Base-by-base conservation (phyloP, 2,797 vertebrate genomes). In the Sphenodon punctatus region DNA sequence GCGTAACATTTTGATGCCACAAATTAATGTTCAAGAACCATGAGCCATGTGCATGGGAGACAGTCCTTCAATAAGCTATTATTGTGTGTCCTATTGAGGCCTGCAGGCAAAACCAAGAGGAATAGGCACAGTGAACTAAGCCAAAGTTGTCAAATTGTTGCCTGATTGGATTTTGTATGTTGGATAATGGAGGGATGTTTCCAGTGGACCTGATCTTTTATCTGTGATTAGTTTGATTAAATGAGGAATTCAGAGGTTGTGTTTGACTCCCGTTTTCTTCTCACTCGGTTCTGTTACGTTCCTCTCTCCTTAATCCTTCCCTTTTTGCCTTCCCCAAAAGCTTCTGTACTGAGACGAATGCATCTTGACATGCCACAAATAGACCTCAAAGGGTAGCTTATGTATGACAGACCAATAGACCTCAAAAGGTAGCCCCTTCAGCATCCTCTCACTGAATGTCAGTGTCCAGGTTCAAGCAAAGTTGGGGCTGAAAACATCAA, bases 151-250 rank as follows among this genome's bases (percentile, higher is more conserved):
- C n/a, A 12, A 0, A 2, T 20, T 43, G 42, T 4, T 49, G 75
- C 39, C 30, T 51, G 80, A 38, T 56, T 82, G 73, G 81, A 4
- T 82, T 79, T 65, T 27, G 12, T 80, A 75, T 58, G 58, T 85
- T 68, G 65, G 69, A 22, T 78, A 74, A 75, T 67, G 69, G 74
- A 39, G 16, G 87, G 30, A 91, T 80, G 83, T 82, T 90, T 90
- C 92, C 46, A 38, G 75, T 66, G 91, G 89, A 60, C 78, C 72
- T 86, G 93, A 94, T 93, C 93, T 94, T 81, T 80, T 83, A 67
- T 93, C 93, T 94, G 93, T 94, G 93, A 94, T 85, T 72, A 72
- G 63, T 83, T 76, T 73, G 91, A 95, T 94, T 96, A 95, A 96
- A 95, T 63, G 90, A 90, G 79, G 80, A 84, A 48, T 75, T 75